Conservation (phyloP, 2,113 vertebrate species). For the Tragelaphus scriptus region DNA sequence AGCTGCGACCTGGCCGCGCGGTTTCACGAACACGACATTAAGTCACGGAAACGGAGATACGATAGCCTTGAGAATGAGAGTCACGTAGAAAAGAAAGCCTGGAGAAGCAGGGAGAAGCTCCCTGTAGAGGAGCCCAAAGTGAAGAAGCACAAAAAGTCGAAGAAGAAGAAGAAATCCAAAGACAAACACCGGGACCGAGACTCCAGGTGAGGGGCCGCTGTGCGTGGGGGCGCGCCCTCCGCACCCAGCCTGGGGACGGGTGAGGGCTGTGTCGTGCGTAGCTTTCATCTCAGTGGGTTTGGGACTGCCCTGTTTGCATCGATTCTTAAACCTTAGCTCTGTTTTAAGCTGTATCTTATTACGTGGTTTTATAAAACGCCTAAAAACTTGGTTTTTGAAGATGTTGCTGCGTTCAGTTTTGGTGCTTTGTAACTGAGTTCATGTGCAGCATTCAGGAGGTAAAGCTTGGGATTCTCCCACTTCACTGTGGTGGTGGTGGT, state of each 20-base stretch:
- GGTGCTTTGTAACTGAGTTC: neutral
- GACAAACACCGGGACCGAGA: slow-evolving; percentile 86
- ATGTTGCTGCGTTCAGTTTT: neutral
- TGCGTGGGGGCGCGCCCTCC: fast-evolving
- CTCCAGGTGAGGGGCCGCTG: slow-evolving; percentile 79
- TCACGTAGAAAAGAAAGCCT: slow-evolving; percentile 68
- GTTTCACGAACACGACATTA: slow-evolving; percentile 13
- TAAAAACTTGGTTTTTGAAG: neutral
- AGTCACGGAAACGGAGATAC: slow-evolving; percentile 58
- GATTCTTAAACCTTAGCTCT: neutral
- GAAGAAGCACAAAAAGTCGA: slow-evolving; percentile 91
- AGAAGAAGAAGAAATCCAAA: slow-evolving; percentile 95
- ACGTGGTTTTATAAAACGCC: neutral
- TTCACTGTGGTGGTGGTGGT: neutral
- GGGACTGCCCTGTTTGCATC: neutral
- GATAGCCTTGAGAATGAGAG: slow-evolving; percentile 31
- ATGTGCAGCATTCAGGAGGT: fast-evolving
- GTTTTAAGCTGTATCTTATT: neutral
- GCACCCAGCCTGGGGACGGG: fast-evolving
- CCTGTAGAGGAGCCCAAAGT: slow-evolving; percentile 70
- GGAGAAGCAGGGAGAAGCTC: no score
- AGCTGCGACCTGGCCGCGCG: neutral
- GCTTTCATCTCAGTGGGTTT: neutral
- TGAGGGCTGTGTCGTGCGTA: fast-evolving
- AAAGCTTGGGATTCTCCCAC: neutral